Evolutionary conservation across 1,140 invertebrate genomes (phyloP).

Genomic region (Rhagoletis pomonella): DNA sequence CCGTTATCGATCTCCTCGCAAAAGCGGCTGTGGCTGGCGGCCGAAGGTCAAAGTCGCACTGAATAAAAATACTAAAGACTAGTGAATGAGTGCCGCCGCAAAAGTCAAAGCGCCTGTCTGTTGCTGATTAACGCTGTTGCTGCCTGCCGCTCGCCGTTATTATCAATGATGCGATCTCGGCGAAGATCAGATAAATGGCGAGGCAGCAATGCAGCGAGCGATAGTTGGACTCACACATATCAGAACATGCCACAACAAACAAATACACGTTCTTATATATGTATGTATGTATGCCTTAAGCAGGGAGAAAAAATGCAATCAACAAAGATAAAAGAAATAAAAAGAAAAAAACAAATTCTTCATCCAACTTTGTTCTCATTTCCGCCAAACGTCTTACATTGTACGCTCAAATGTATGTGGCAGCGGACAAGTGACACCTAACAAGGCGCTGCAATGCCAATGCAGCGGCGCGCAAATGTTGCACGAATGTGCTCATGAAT

Average conservation of each 20-base stretch:
- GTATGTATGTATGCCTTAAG: background rate
- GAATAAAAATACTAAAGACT: background rate
- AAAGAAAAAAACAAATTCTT: background rate
- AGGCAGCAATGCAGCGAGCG: background rate
- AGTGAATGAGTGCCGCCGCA: conserved; percentile 3
- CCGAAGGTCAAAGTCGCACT: conserved; percentile 34
- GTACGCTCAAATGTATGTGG: conserved; percentile 24
- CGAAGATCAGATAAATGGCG: conserved; percentile 29
- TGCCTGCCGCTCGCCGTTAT: background rate
- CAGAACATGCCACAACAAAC: conserved; percentile 43
- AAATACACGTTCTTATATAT: background rate
- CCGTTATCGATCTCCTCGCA: background rate
- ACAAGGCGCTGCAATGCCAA: conserved; percentile 42
- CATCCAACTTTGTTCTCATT: conserved; percentile 48
- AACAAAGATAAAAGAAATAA: conserved; percentile 1
- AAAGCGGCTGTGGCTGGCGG: background rate
- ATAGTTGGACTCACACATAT: conserved; percentile 28
- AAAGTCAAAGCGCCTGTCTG: conserved; percentile 34
- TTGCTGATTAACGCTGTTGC: conserved; percentile 45
- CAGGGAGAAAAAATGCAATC: background rate
- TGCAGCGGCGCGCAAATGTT: conserved; percentile 40
- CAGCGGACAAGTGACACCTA: conserved; percentile 49
- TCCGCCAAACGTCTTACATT: background rate
- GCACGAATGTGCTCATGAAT: background rate
- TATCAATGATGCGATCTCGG: conserved; percentile 41